These are phyloP conservation scores for Mycteria americana DNA, from an alignment of 2,797 vertebrate genomes.

Conservation along the genomic window DNA sequence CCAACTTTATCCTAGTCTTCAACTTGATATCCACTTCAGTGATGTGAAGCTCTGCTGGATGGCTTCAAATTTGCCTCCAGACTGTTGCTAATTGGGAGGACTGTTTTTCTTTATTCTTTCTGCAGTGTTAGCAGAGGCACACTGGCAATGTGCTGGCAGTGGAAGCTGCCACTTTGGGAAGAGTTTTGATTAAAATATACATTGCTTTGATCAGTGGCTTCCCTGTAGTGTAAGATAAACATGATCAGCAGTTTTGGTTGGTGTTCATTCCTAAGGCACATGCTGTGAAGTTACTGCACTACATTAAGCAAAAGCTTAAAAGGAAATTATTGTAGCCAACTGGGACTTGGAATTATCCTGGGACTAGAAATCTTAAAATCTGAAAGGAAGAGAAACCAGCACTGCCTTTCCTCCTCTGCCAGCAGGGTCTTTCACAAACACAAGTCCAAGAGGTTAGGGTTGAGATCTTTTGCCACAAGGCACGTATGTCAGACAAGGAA, in stretches of 20 bases:
- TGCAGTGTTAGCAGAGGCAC: slow-evolving; percentile 11
- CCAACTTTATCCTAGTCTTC: neutral
- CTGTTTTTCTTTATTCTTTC: neutral
- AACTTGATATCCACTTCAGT: neutral
- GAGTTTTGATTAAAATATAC: slow-evolving; percentile 34
- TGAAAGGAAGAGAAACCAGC: neutral
- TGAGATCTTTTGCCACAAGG: neutral
- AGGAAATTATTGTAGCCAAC: neutral
- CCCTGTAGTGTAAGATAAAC: slow-evolving; percentile 15
- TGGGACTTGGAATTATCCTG: neutral
- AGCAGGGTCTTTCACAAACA: neutral
- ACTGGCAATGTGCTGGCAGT: neutral
- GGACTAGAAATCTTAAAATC: neutral
- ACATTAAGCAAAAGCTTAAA: neutral
- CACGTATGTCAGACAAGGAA: neutral
- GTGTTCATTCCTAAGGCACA: neutral
- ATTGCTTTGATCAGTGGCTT: slow-evolving; percentile 21
- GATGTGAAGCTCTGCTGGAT: neutral
- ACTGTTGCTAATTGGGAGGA: neutral
- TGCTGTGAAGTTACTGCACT: slow-evolving; percentile 3
- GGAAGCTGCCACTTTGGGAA: slow-evolving; percentile 15
- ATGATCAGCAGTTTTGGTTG: neutral
- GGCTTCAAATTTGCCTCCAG: neutral
- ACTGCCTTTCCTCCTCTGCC: neutral
- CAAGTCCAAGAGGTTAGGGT: neutral